Base-by-base conservation (phyloP, 2,113 vertebrate genomes). In the Pogona vitticeps region DNA sequence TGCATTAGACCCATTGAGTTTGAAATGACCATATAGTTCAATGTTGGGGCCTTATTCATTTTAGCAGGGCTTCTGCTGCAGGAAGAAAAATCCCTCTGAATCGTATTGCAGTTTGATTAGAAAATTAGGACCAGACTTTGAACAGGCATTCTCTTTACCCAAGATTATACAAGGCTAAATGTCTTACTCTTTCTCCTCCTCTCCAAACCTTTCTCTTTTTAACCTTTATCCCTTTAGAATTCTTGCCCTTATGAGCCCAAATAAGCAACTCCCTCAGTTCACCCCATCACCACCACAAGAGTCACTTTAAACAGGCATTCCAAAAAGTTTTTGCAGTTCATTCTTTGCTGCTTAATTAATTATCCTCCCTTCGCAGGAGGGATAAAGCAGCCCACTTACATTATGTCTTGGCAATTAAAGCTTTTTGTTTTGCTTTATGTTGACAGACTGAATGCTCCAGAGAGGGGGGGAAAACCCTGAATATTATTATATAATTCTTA, bases 301-400 rank as follows among this genome's bases (percentile, higher is more conserved):
- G 86, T 42, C 67, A 72, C 90, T 90, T 91, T 92, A 92, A 94
- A 91, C 71, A 93, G 61, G 86, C 86, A 91, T 94, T 94, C 91
- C 88, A 88, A 15, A 82, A 84, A 58, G 75, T 86, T 91, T 92
- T 95, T 84, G 33, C 92, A 93, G 87, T 92, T 93, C 88, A 93
- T 94, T 90, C 86, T 90, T 94, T 90, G 93, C 65, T 80, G 61
- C 36, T 86, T 71, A 72, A 28, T 88, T 94, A 90, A 91, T 91
- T 82, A 38, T 86, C 86, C 77, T 90, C 31, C 68, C 78, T 86
- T 91, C 80, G 86, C 42, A 91, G 85, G 77, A 81, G 65, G 88
- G 88, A 88, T 1, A 1, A 78, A 82, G n/a, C 61, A n/a, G 2
- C 58, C 93, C 86, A 94, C 90, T 83, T 91, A 89, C 0, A 0